Conservation (phyloP, 2,113 vertebrate genomes). For the Hyperoodon ampullatus region DNA sequence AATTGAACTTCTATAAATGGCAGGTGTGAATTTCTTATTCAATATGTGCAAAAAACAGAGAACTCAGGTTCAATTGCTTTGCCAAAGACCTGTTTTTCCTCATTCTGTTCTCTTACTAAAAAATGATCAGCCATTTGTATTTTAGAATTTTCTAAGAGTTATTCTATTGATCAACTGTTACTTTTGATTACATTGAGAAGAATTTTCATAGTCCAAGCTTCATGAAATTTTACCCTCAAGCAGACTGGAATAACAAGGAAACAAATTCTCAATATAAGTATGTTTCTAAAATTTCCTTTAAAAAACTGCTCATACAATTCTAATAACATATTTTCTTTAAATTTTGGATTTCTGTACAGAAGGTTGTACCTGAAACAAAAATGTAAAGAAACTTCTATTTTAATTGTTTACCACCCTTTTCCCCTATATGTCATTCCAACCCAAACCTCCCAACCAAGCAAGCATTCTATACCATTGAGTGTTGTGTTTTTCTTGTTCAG, state of each 20-base stretch:
- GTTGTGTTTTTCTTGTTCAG: not conserved
- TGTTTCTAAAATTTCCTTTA: not conserved
- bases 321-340: not conserved
- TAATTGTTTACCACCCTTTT: not conserved
- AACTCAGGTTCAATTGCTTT: not conserved
- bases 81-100: not conserved
- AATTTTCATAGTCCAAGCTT: constrained; percentile 4
- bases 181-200: not conserved
- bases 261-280: not conserved
- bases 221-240: constrained; percentile 25
- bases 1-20: constrained; percentile 6
- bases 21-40: not conserved
- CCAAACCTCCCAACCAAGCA: not conserved
- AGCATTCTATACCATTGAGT: not conserved
- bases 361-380: not conserved
- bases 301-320: not conserved
- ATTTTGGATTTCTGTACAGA: not conserved
- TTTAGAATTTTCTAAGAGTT: not conserved
- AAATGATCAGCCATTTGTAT: not conserved
- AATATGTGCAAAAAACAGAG: constrained; percentile 28
- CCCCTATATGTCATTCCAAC: not conserved
- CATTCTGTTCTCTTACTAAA: not conserved
- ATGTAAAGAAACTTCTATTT: not conserved
- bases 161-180: not conserved
- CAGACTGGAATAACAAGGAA: not conserved